Evolutionary conservation across 2,113 vertebrate genomes (phyloP).

Genomic region (Climacteris rufus): DNA sequence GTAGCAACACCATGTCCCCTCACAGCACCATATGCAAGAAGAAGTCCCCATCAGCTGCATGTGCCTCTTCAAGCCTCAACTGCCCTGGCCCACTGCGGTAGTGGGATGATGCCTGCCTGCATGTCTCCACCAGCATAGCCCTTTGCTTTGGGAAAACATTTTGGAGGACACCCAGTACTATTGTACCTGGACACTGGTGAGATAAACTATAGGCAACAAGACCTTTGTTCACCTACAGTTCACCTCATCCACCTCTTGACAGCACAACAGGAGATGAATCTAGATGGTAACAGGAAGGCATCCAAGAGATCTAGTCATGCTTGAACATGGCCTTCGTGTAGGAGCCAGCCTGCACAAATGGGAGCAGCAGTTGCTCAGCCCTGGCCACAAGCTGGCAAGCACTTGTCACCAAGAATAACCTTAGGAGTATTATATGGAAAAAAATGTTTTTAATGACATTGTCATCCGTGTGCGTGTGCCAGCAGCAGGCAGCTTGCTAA

Average conservation of each 20-base stretch:
- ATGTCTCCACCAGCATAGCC: background rate
- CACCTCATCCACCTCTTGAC: background rate
- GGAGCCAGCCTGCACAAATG: background rate
- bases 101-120: background rate
- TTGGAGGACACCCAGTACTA: background rate
- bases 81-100: too few species aligned
- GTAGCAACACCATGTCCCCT: background rate
- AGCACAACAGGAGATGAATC: background rate
- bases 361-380: background rate
- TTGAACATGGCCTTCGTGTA: background rate
- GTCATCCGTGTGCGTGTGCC: background rate
- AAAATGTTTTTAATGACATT: background rate
- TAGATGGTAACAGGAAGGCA: background rate
- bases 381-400: background rate
- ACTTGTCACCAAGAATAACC: background rate
- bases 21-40: background rate
- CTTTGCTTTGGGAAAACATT: background rate
- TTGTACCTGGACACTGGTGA: background rate
- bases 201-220: background rate
- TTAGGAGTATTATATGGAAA: background rate
- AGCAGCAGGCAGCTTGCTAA: background rate
- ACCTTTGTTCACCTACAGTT: background rate
- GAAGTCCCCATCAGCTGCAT: background rate
- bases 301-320: background rate
- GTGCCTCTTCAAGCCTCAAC: background rate